A percentile compares a stretch with the other conserved stretches of the same genome.
These are phyloP conservation scores for Silurus lanzhouensis DNA, from an alignment of 2,797 vertebrate species.

Conservation along the genomic window DNA sequence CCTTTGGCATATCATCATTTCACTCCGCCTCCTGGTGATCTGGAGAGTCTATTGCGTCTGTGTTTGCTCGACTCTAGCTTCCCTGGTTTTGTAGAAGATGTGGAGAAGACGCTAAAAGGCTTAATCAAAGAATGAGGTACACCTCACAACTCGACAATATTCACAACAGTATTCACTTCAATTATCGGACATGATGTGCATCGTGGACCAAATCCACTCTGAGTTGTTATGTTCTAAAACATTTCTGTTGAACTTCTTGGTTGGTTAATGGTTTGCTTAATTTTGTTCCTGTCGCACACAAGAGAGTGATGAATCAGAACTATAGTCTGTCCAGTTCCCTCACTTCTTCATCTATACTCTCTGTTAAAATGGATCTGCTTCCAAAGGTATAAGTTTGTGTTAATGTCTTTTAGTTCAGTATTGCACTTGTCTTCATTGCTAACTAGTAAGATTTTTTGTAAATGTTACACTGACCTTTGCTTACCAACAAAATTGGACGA, in stretches of 20 bases:
- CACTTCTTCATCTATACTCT: not conserved
- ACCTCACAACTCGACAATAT: not conserved
- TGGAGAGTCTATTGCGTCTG: constrained; percentile 80
- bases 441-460: no score
- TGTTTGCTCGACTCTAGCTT: constrained; percentile 88
- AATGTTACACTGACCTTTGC: no score
- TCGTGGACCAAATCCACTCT: not conserved
- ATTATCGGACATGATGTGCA: not conserved
- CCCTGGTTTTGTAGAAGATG: constrained; percentile 85
- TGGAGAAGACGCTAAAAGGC: constrained; percentile 83
- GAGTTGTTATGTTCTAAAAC: not conserved
- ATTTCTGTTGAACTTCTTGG: not conserved
- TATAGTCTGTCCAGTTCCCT: not conserved
- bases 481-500: no score
- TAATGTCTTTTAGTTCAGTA: not conserved
- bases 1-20: constrained; percentile 61
- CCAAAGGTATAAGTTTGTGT: not conserved
- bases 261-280: not conserved
- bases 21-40: constrained; percentile 65
- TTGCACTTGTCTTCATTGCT: no score
- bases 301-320: not conserved
- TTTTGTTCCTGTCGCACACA: not conserved
- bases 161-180: not conserved
- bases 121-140: constrained; percentile 72
- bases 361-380: not conserved